Percentiles rank a stretch among this genome's conserved stretches.
phyloP scores from a whole-genome alignment of 2,888 invertebrate genomes.

The Allacma fusca region DNA sequence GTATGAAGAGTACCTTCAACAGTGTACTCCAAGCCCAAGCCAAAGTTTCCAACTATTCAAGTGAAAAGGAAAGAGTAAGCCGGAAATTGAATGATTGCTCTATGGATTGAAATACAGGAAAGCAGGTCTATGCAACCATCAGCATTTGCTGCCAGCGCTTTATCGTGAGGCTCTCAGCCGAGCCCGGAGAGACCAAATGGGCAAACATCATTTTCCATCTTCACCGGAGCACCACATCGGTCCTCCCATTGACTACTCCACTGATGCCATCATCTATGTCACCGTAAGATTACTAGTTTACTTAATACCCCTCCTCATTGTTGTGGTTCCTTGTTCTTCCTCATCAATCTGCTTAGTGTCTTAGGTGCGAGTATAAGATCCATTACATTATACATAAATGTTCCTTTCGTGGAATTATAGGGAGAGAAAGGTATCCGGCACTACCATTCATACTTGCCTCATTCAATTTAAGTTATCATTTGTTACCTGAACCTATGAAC shows the following conservation, averaged over 20 bases:
- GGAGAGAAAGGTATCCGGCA: neutral
- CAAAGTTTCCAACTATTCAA: slow-evolving; percentile 26
- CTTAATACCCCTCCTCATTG: neutral
- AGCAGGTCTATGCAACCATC: slow-evolving; percentile 40
- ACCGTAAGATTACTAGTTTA: slow-evolving; percentile 60
- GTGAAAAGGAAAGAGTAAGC: slow-evolving; percentile 17
- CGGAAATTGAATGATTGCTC: slow-evolving; percentile 52
- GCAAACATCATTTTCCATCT: slow-evolving; percentile 58
- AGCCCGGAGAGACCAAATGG: slow-evolving; percentile 53
- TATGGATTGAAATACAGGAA: slow-evolving; percentile 48
- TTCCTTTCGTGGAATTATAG: too few species aligned
- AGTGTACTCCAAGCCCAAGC: neutral
- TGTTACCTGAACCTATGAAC: neutral
- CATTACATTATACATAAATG: too few species aligned
- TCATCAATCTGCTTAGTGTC: neutral
- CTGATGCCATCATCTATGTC: slow-evolving; percentile 64
- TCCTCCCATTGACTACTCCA: slow-evolving; percentile 62
- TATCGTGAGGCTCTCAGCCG: slow-evolving; percentile 49
- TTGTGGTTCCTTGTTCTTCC: neutral
- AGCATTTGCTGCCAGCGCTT: slow-evolving; percentile 38
- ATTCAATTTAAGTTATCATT: neutral
- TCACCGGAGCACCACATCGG: slow-evolving; percentile 55
- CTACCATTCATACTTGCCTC: neutral
- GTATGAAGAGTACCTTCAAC: too few species aligned
- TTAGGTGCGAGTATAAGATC: too few species aligned